phyloP scores from a whole-genome alignment of 1,140 invertebrate species.

The Hestina assimilis region DNA sequence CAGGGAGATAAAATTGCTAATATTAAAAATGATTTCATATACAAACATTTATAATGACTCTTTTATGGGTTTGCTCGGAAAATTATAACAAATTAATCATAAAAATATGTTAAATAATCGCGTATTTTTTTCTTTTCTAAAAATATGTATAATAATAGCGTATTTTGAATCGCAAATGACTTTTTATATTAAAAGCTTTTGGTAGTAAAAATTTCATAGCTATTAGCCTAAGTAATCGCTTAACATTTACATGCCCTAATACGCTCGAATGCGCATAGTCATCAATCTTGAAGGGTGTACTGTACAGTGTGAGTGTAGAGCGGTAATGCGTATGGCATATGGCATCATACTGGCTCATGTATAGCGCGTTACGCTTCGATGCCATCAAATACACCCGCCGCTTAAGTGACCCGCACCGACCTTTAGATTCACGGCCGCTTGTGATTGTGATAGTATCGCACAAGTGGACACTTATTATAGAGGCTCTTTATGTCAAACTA shows the following conservation, averaged over 20 bases:
- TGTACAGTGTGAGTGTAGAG: slow-evolving; percentile 34
- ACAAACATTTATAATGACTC: too few relatives aligned
- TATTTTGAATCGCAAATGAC: too few relatives aligned
- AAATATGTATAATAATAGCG: too few relatives aligned
- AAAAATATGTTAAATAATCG: too few relatives aligned
- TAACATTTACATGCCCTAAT: slow-evolving; percentile 74
- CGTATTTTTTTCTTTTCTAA: too few relatives aligned
- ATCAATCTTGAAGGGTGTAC: slow-evolving; percentile 67
- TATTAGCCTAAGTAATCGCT: slow-evolving; percentile 67
- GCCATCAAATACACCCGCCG: slow-evolving; percentile 43
- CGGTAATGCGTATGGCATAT: slow-evolving; percentile 73
- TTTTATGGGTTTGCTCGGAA: too few relatives aligned
- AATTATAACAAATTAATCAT: too few relatives aligned
- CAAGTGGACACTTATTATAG: slow-evolving; percentile 49
- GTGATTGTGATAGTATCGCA: slow-evolving; percentile 44
- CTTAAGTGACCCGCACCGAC: slow-evolving; percentile 61
- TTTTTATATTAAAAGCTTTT: neutral
- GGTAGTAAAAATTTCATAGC: slow-evolving; percentile 42
- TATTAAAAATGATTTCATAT: too few relatives aligned
- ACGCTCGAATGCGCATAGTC: slow-evolving; percentile 62
- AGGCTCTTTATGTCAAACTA: slow-evolving; percentile 21
- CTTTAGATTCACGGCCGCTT: slow-evolving; percentile 42
- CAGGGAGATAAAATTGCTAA: too few relatives aligned
- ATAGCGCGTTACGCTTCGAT: slow-evolving; percentile 47
- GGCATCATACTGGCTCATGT: slow-evolving; percentile 45